phyloP scores from a whole-genome alignment of 1,140 invertebrate species.

The Eumaeus atala region DNA sequence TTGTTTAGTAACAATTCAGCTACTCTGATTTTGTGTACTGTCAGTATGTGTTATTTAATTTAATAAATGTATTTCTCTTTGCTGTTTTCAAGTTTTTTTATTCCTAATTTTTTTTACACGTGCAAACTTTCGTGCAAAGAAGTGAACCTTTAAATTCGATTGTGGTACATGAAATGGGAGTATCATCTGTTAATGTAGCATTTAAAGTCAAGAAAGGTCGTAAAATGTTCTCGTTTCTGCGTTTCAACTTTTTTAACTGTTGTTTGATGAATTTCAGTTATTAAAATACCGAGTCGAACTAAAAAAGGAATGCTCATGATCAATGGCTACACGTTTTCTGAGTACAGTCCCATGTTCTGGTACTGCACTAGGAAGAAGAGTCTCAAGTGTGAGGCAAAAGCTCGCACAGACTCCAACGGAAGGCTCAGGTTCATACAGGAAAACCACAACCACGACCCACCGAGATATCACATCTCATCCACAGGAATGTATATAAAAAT shows the following conservation, averaged over 20 bases:
- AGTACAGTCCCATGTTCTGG: constrained; percentile 27
- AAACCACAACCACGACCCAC: constrained; percentile 35
- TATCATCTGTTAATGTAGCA: background rate
- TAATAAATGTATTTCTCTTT: too few relatives aligned
- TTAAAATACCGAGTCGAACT: constrained; percentile 24
- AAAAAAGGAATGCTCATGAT: constrained; percentile 32
- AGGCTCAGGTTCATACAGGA: constrained; percentile 26
- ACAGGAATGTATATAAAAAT: constrained; percentile 35
- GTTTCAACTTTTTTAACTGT: too few relatives aligned
- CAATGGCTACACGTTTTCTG: constrained; percentile 34
- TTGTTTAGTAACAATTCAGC: too few relatives aligned
- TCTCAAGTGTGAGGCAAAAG: constrained; percentile 24
- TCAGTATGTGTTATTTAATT: too few relatives aligned
- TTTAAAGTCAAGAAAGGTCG: background rate
- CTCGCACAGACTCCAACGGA: constrained; percentile 23
- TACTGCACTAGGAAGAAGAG: constrained; percentile 33
- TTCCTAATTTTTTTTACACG: too few relatives aligned
- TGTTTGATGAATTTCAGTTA: constrained; percentile 20
- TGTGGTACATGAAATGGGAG: too few relatives aligned
- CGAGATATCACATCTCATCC: constrained; percentile 28
- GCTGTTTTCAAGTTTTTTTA: too few relatives aligned
- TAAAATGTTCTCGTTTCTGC: too few relatives aligned
- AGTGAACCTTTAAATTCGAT: too few relatives aligned
- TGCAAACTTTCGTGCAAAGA: too few relatives aligned
- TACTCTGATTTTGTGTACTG: too few relatives aligned